Conservation (phyloP, 2,113 vertebrate species). For the Arvicanthis niloticus region DNA sequence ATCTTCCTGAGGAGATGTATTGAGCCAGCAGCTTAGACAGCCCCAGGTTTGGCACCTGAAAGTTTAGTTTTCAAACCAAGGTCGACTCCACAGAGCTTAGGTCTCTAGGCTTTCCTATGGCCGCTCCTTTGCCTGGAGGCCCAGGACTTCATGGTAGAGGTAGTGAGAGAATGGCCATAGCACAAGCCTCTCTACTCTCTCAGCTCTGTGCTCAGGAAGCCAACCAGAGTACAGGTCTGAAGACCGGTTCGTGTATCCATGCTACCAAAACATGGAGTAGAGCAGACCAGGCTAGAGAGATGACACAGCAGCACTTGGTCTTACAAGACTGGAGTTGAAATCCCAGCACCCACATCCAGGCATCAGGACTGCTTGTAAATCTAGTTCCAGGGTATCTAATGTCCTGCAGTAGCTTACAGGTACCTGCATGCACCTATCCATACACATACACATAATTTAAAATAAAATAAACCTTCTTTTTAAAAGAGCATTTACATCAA, state of each 20-base stretch:
- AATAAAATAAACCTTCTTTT: background rate
- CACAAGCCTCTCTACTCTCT: background rate
- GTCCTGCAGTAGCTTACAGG: background rate
- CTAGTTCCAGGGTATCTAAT: background rate
- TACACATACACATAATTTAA: background rate
- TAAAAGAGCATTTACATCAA: background rate
- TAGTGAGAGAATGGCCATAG: background rate
- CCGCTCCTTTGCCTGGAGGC: background rate
- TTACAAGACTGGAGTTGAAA: background rate
- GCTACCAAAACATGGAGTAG: background rate
- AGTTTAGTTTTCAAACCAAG: conserved; percentile 6
- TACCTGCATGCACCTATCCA: background rate
- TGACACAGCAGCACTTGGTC: background rate
- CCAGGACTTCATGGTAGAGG: background rate
- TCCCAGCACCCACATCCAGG: background rate
- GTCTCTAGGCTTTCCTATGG: background rate
- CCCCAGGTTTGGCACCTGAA: background rate
- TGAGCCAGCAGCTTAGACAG: background rate
- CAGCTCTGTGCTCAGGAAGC: conserved; percentile 9
- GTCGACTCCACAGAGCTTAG: background rate
- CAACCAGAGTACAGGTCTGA: background rate
- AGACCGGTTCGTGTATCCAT: background rate
- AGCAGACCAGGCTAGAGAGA: too few species aligned
- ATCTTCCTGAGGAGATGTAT: background rate
- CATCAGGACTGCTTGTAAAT: background rate